Evolutionary conservation across 2,888 invertebrate genomes (phyloP).

Genomic region (Choristoneura rosaceana): DNA sequence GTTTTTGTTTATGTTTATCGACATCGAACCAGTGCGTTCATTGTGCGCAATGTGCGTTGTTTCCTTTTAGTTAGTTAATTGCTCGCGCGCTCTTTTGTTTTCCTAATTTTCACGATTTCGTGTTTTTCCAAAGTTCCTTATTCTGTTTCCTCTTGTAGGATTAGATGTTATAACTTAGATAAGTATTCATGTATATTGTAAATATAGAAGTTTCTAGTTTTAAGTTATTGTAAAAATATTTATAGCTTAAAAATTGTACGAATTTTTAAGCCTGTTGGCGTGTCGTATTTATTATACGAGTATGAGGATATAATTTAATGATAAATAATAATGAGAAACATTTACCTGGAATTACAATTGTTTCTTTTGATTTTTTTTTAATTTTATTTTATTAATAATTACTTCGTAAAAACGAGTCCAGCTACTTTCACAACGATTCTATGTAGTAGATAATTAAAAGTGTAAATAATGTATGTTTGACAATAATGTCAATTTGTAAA

Average conservation of each 20-base stretch:
- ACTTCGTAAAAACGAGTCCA: constrained; percentile 53
- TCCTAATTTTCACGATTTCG: constrained; percentile 49
- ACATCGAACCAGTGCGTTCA: constrained; percentile 3
- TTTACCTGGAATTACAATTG: not conserved
- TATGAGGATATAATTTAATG: constrained; percentile 11
- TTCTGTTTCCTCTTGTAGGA: constrained; percentile 57
- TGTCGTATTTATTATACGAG: constrained; percentile 23
- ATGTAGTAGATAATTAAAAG: constrained; percentile 23
- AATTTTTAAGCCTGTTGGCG: constrained; percentile 16
- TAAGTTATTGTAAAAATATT: constrained; percentile 44
- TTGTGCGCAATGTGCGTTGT: not conserved
- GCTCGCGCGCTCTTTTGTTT: constrained; percentile 50
- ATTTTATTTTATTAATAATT: constrained; percentile 18
- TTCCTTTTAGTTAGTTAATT: constrained; percentile 4
- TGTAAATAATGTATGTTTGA: constrained; percentile 40
- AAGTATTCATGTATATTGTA: constrained; percentile 50
- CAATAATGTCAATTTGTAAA: constrained; percentile 38
- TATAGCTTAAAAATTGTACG: constrained; percentile 29
- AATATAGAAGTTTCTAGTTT: constrained; percentile 44
- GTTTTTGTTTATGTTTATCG: constrained; percentile 46
- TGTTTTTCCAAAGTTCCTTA: constrained; percentile 72
- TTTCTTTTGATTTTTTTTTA: not conserved
- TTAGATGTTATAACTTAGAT: constrained; percentile 44
- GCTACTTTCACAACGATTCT: constrained; percentile 60
- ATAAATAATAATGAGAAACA: not conserved